Base-by-base conservation (phyloP, 2,113 vertebrate genomes). In the Orthonyx spaldingii region DNA sequence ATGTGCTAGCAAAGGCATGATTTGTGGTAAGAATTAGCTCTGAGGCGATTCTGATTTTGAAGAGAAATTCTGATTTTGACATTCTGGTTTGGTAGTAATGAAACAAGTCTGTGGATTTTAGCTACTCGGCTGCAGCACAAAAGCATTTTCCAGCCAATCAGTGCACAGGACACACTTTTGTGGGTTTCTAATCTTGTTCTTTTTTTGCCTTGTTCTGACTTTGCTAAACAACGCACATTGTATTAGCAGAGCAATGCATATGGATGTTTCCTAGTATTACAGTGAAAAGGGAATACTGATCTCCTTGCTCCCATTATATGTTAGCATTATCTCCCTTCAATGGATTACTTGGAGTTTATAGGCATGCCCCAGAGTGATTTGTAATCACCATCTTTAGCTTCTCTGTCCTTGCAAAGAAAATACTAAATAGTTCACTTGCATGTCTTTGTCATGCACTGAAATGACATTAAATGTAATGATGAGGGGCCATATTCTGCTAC, bases 161-260 rank as follows among this genome's bases (percentile, higher is more conserved):
- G 55, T 26, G 64, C 61, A 64, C 42, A 42, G 89, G 78, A 79
- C 78, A 79, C 32, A 76, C 92, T 97, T 97, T 97, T 0, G 1
- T 94, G 86, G 74, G 44, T 72, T 97, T 97, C 91, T 95, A 95
- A 79, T 95, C 59, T 97, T 84, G 55, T 89, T 90, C 95, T 71
- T 60, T 87, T 72, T 90, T 80, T 86, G n/a, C 89, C 68, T 96
- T 91, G 80, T 91, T 88, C 85, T 80, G 72, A 88, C 95, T 96
- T 96, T 95, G 81, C 79, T 92, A 93, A 97, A 92, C 72, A 97
- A 46, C 44, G 0, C 15, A 65, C 84, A 87, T 77, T 96, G 71
- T 89, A 91, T 92, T 95, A 94, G 71, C 83, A 93, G 60, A 94
- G 74, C 80, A 84, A 72, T 88, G 90, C 90, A 86, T 95, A 94